Evolutionary conservation across 2,888 invertebrate genomes (phyloP).

Genomic region (Strigamia transsilvanica): DNA sequence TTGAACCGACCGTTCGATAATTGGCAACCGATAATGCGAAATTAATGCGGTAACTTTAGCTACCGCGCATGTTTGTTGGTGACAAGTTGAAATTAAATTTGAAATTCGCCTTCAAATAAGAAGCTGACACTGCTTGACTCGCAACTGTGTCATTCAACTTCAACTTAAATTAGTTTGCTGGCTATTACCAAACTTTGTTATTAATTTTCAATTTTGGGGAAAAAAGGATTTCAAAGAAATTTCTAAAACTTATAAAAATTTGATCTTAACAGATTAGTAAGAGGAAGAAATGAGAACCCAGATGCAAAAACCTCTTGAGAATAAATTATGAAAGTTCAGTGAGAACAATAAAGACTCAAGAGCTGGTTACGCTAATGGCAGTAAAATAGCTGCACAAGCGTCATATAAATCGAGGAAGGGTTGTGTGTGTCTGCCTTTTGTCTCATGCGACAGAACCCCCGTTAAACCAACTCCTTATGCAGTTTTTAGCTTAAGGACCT

Average conservation of each 20-base stretch:
- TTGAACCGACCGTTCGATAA: conserved; percentile 40
- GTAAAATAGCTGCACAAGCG: conserved; percentile 33
- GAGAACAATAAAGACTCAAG: conserved; percentile 42
- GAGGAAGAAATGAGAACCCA: background rate
- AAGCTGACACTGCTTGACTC: background rate
- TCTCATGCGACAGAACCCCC: conserved; percentile 21
- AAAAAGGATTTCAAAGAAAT: background rate
- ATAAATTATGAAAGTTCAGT: conserved; percentile 49
- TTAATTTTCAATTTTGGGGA: background rate
- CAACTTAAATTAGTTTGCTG: background rate
- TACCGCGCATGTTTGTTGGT: conserved; percentile 7
- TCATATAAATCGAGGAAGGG: conserved; percentile 14
- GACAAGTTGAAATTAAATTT: conserved; percentile 34
- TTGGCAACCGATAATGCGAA: conserved; percentile 49
- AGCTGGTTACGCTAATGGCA: conserved; percentile 31
- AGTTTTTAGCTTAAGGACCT: conserved; percentile 12
- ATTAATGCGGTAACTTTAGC: conserved; percentile 35
- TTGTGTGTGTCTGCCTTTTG: conserved; percentile 7
- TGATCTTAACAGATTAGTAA: conserved; percentile 31
- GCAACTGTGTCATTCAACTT: background rate
- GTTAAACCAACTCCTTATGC: background rate
- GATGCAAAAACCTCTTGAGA: conserved; percentile 42
- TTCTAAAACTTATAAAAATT: conserved; percentile 1
- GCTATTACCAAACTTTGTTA: conserved; percentile 13
- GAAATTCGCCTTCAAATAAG: conserved; percentile 8